Evolutionary conservation across 1,140 invertebrate genomes (phyloP), one percentile per base, ranked within the genome.

Genomic region (Lepidostoma basale): DNA sequence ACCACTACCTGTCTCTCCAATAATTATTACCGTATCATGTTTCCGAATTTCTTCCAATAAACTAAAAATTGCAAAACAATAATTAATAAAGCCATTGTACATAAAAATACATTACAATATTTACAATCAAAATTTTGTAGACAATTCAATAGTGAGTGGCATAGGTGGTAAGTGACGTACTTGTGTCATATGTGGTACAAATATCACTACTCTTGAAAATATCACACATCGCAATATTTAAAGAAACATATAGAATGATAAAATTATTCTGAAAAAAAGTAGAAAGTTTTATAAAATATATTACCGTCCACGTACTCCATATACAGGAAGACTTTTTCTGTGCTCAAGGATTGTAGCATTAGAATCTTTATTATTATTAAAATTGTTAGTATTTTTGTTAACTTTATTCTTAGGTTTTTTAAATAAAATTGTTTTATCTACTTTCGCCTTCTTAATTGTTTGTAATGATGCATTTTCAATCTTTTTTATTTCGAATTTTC

Each of bases 1-100:
- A 0, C 97, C 97, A 77, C 94, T 96, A 10, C 97, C 94, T 49
- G 95, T 98, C 84, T 99, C 97, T 77, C 97, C 96, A 83, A 98
- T 96, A 73, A 99, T 92, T 73, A 99, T 99, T 14, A 98, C 81
- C 30, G 79, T 81, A 23, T 74, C 66, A 68, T 80, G 77, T 69
- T 81, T 83, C 44, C 72, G 79, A 64, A 83, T 78, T 73, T 83
- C 82, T 76, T 81, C 80, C 65, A 83, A 64, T 25, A 83, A 70
- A 63, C 81, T 83, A 68, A 47, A 76, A 66, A 26, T 36, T 36
- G 20, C n/a, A n/a, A 26, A 66, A 36, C 20, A 63, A 49, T 4
- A 16, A 16, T 33, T 14, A 6, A n/a, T 54, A 49, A 8, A 23
- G 22, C n/a, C 9, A 58, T 10, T 12, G 26, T n/a, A 39, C 1